These are phyloP conservation scores for Pogonomyrmex barbatus DNA, from an alignment of 1,140 invertebrate genomes.

Conservation along the genomic window DNA sequence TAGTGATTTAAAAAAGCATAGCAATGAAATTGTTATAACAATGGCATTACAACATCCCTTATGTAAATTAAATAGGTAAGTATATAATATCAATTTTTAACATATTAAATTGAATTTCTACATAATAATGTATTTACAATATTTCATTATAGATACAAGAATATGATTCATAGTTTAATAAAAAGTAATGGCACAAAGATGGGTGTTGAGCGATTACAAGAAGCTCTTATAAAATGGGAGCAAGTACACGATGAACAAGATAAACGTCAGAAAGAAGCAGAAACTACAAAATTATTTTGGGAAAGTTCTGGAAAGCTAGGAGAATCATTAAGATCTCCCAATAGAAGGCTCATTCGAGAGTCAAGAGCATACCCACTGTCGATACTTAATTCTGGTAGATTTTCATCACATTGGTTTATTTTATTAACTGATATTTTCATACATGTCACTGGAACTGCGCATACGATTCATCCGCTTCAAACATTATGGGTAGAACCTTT, in stretches of 20 bases:
- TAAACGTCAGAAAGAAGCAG: slow-evolving; percentile 89
- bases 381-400: slow-evolving; percentile 89
- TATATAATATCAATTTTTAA: background rate
- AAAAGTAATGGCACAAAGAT: slow-evolving; percentile 79
- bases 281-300: slow-evolving; percentile 92
- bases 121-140: slow-evolving; percentile 17
- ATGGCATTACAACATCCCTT: slow-evolving; percentile 88
- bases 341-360: slow-evolving; percentile 92
- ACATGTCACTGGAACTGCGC: slow-evolving; percentile 89
- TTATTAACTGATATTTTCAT: slow-evolving; percentile 92
- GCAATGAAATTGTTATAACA: slow-evolving; percentile 87
- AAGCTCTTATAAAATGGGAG: slow-evolving; percentile 87
- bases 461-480: slow-evolving; percentile 89
- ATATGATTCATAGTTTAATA: slow-evolving; percentile 81
- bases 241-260: slow-evolving; percentile 88
- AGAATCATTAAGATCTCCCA: slow-evolving; percentile 89
- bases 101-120: background rate
- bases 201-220: slow-evolving; percentile 81
- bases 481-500: slow-evolving; percentile 93
- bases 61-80: slow-evolving; percentile 87
- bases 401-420: slow-evolving; percentile 92
- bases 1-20: slow-evolving; percentile 85
- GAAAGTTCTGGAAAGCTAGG: slow-evolving; percentile 89
- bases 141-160: slow-evolving; percentile 79
- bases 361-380: slow-evolving; percentile 90